Conservation (phyloP, 1,140 invertebrate species). For the Varroa destructor region DNA sequence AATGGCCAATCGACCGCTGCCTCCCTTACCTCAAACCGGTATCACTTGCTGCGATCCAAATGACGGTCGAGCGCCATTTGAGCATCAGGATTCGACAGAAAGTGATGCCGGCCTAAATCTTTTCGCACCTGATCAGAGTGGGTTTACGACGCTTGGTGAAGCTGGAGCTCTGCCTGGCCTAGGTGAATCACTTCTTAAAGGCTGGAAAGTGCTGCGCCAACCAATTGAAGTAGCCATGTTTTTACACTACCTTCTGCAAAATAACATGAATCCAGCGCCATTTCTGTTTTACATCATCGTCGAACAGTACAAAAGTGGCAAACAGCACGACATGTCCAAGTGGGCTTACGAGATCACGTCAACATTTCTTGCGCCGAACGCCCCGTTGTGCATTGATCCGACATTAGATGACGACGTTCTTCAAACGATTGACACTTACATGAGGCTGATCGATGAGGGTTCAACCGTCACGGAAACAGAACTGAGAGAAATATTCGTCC, state of each 20-base stretch:
- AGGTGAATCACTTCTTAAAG: slow-evolving; percentile 21
- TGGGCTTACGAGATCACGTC: slow-evolving; percentile 98
- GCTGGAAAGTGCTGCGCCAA: slow-evolving; percentile 49
- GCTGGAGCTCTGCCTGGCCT: slow-evolving; percentile 17
- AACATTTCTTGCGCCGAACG: slow-evolving; percentile 68
- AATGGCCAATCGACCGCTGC: slow-evolving; percentile 21
- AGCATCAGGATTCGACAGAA: slow-evolving; percentile 19
- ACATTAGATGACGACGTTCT: slow-evolving; percentile 29
- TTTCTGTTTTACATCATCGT: slow-evolving; percentile 76
- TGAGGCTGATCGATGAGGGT: slow-evolving; percentile 29
- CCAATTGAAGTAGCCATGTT: slow-evolving; percentile 73
- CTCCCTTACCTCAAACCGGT: slow-evolving; percentile 1
- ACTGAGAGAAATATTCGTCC: slow-evolving; percentile 27
- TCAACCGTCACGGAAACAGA: slow-evolving; percentile 6
- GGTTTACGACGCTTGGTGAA: slow-evolving; percentile 1
- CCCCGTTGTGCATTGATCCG: slow-evolving; percentile 28
- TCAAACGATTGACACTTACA: slow-evolving; percentile 2
- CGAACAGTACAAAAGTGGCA: slow-evolving; percentile 66
- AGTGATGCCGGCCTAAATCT: slow-evolving; percentile 5
- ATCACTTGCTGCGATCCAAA: neutral
- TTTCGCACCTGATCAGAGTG: slow-evolving; percentile 3
- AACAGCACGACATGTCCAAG: slow-evolving; percentile 73
- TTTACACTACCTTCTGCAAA: slow-evolving; percentile 71
- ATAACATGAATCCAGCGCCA: slow-evolving; percentile 44
- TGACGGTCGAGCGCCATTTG: neutral